A percentile compares a stretch with the other conserved stretches of the same genome.
phyloP scores from a whole-genome alignment of 2,113 vertebrate species.

The Erythrocercus mccallii region DNA sequence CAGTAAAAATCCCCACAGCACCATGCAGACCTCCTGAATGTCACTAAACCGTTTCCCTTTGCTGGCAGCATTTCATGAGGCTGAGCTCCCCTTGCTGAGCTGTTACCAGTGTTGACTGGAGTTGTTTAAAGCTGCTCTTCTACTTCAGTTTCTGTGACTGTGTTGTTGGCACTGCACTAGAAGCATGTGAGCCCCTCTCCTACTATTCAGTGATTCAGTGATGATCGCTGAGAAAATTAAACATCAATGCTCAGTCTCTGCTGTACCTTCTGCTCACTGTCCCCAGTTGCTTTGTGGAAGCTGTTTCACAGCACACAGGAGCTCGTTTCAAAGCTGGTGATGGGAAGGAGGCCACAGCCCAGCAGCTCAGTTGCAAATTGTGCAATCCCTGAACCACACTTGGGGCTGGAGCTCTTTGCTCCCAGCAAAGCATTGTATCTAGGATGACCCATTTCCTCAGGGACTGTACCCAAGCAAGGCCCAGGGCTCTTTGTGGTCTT shows the following conservation, averaged over 20 bases:
- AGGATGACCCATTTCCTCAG: not conserved
- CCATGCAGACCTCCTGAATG: not conserved
- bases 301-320: not conserved
- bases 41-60: not conserved
- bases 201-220: not conserved
- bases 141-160: not conserved
- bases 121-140: not conserved
- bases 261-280: not conserved
- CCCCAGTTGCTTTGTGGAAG: not conserved
- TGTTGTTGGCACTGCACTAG: not conserved
- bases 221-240: not conserved
- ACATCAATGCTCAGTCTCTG: not conserved
- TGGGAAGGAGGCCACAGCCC: not conserved
- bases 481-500: not conserved
- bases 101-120: not conserved
- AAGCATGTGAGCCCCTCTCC: not conserved
- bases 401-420: not conserved
- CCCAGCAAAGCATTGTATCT: rapidly evolving
- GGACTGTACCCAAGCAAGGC: not conserved
- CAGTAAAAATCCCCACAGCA: not conserved
- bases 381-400: not conserved
- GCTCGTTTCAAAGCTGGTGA: not conserved
- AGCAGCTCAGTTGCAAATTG: not conserved
- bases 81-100: not conserved
- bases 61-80: not conserved